Percentiles rank a stretch among this genome's conserved stretches.
These are phyloP conservation scores for Muraenolepis orangiensis DNA, from an alignment of 2,797 vertebrate species.

Conservation along the genomic window DNA sequence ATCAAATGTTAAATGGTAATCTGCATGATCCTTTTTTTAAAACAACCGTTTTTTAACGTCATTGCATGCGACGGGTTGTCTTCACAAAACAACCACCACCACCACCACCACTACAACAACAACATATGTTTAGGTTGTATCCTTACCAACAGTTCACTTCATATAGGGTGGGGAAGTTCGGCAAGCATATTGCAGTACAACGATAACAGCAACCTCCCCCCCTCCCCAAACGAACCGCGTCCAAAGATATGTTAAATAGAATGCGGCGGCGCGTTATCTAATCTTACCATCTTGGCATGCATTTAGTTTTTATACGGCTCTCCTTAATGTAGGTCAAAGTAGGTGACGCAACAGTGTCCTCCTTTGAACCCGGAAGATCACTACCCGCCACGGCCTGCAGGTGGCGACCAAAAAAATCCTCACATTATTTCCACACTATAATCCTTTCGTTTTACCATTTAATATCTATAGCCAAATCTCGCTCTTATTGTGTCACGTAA, in stretches of 20 bases:
- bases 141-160: background rate
- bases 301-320: slow-evolving; percentile 42
- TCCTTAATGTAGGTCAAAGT: slow-evolving; percentile 71
- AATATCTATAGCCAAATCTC: background rate
- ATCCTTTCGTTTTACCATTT: background rate
- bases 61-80: too few relatives aligned
- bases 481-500: background rate
- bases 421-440: background rate
- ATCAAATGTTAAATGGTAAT: background rate
- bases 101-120: background rate
- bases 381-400: slow-evolving; percentile 57
- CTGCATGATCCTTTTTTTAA: background rate
- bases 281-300: slow-evolving; percentile 40
- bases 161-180: background rate
- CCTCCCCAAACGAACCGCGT: too few relatives aligned
- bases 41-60: too few relatives aligned
- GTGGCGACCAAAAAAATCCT: slow-evolving; percentile 63
- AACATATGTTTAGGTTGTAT: background rate
- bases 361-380: slow-evolving; percentile 66
- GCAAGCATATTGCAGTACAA: slow-evolving; percentile 6
- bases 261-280: slow-evolving; percentile 10
- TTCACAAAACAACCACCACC: too few relatives aligned
- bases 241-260: slow-evolving; percentile 17
- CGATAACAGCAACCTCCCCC: slow-evolving; percentile 9
- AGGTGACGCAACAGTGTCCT: slow-evolving; percentile 72